Base-by-base conservation (phyloP, 2,888 invertebrate species). In the Lysandra coridon region DNA sequence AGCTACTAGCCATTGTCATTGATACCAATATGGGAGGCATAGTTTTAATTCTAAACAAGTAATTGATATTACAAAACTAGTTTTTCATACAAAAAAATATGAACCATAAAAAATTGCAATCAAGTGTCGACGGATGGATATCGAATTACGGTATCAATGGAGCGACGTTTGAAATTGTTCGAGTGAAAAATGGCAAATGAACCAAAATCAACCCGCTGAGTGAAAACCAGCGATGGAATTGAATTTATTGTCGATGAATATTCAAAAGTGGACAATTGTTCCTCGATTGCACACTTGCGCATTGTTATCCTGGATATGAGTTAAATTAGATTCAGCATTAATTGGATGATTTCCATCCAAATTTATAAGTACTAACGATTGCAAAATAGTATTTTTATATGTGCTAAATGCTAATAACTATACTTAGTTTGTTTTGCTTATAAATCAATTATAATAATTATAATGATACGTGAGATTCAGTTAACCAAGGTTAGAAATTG, bases 201-300 rank as follows among this genome's bases (percentile, higher is more conserved):
- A 92, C 90, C 91, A 88, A 92, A 92, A 92, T 92, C 89, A 89
- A 89, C 88, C 86, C 85, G 83, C 84, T 85, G 88, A 89, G 86
- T 89, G 89, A 88, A 89, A 89, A 89, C 90, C 90, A 85, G 88
- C 88, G 86, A 87, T 89, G 89, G 87, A 90, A 92, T 91, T 89
- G 88, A 91, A 92, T 93, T 92, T 91, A 91, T 89, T 86, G 86
- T 84, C 87, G 87, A 89, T 93, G 91, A 92, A 93, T 93, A 92
- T 92, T 88, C 92, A 92, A 89, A 89, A 87, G 87, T 85, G 87
- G 87, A 86, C 89, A 30, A 89, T 89, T 90, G 88, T 89, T 87
- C 87, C 83, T 83, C 81, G 83, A 83, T 83, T 84, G 85, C 81
- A 84, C 85, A 88, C 85, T 83, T 80, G 81, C 80, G 80, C 87